Evolutionary conservation across 1,140 invertebrate species (phyloP), one percentile per base, ranked within the genome.

Genomic region (Aricia agestis): DNA sequence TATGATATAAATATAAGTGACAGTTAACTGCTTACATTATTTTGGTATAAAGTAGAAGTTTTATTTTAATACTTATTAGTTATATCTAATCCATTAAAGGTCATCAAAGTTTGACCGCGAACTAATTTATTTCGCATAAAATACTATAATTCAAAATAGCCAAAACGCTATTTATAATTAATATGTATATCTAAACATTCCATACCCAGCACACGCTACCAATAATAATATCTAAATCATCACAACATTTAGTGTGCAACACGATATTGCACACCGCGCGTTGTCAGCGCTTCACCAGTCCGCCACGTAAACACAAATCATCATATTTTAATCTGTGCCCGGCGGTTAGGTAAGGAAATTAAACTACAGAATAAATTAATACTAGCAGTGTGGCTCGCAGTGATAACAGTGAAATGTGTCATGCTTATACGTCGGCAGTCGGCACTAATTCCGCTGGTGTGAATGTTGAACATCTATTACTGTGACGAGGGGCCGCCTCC

Each of bases 331-430:
- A 52, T 52, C 45, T 52, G 45, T 11, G 13, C 11, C 45, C 45
- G 45, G 13, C 11, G 45, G 45, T 52, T 13, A 52, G 45, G 45
- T 52, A 52, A 52, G 45, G 45, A 52, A 52, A 52, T 52, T 9
- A 52, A 52, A 52, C 45, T 52, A 52, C 45, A 52, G 45, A 52
- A 52, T 52, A 52, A 52, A 52, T 52, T 52, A 52, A 52, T 52
- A 52, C 45, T 52, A 63, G 18, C 59, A 63, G 18, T 17, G 19
- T 63, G 59, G 18, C 19, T 25, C 19, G 19, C 59, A 63, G 59
- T 63, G 59, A 63, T 63, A 63, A 63, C 19, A 63, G 59, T 63
- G 18, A 19, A 63, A 63, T 63, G 59, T 63, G 59, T 63, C 59
- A 63, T 19, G 59, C 59, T 63, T 63, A 19, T 63, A 19, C 59